phyloP scores from a whole-genome alignment of 2,888 invertebrate species.

The Cerastis rubricosa region DNA sequence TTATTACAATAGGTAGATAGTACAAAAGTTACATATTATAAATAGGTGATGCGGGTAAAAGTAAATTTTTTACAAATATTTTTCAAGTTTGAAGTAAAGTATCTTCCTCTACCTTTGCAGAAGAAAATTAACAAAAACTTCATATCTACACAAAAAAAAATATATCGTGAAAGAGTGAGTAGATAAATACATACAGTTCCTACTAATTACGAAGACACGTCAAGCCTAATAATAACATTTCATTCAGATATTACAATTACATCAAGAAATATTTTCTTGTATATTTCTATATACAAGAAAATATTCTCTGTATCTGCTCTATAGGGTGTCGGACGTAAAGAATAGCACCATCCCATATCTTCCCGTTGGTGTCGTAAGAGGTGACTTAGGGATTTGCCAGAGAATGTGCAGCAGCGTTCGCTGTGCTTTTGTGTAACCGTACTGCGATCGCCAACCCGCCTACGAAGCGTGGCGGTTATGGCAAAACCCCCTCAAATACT shows the following conservation, averaged over 20 bases:
- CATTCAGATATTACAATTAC: background rate
- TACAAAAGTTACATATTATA: conserved; percentile 55
- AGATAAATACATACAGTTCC: conserved; percentile 21
- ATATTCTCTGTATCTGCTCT: too few species aligned
- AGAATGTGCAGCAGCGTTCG: too few species aligned
- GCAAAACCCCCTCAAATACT: too few species aligned
- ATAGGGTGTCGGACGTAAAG: too few species aligned
- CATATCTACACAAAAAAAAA: conserved; percentile 18
- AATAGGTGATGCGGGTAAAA: conserved; percentile 51
- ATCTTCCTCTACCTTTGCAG: background rate
- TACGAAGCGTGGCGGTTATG: too few species aligned
- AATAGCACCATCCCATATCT: too few species aligned
- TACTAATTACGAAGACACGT: conserved; percentile 36
- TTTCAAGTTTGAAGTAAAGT: conserved; percentile 15
- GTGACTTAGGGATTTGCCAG: too few species aligned
- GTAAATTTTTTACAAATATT: conserved; percentile 42
- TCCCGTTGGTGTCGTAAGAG: too few species aligned
- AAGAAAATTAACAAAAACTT: conserved; percentile 3
- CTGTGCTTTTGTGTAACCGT: too few species aligned
- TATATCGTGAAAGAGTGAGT: conserved; percentile 18
- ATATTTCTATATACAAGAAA: too few species aligned
- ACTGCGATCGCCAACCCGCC: too few species aligned
- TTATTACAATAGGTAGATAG: conserved; percentile 58
- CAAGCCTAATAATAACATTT: background rate
- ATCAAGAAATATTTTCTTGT: conserved; percentile 2